phyloP scores from a whole-genome alignment of 1,140 invertebrate genomes.

The Eupeodes corollae region DNA sequence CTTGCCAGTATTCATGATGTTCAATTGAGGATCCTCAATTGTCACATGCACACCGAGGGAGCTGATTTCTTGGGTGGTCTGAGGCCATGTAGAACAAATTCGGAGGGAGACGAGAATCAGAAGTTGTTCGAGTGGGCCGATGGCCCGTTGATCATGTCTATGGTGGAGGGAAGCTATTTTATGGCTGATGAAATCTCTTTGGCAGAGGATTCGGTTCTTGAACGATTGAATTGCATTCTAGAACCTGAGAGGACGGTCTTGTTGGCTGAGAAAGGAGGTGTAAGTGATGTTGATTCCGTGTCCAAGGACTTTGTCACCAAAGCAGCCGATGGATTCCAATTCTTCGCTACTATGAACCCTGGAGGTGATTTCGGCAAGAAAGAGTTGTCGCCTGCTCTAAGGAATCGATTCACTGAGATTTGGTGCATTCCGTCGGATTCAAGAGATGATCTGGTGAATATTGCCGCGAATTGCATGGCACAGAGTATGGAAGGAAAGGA shows the following conservation, averaged over 20 bases:
- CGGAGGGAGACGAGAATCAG: constrained; percentile 8
- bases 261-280: constrained; percentile 75
- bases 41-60: constrained; percentile 97
- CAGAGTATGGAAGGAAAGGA: not conserved
- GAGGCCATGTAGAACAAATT: constrained; percentile 68
- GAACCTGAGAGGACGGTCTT: constrained; percentile 88
- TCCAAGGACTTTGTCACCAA: constrained; percentile 50
- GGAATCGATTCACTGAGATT: constrained; percentile 98
- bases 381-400: constrained; percentile 92
- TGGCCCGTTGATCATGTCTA: constrained; percentile 85
- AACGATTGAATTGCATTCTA: constrained; percentile 91
- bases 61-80: constrained; percentile 95
- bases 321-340: constrained; percentile 72
- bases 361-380: constrained; percentile 99
- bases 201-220: constrained; percentile 96
- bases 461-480: constrained; percentile 28
- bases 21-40: constrained; percentile 76
- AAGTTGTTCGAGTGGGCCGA: constrained; percentile 94
- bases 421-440: constrained; percentile 63
- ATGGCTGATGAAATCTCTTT: constrained; percentile 98
- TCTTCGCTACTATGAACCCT: constrained; percentile 99
- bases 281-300: constrained; percentile 28
- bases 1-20: constrained; percentile 56
- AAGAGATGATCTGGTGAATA: constrained; percentile 56
- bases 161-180: constrained; percentile 79